Evolutionary conservation across 1,140 invertebrate species (phyloP).

Genomic region (Rhagoletis zephyria): DNA sequence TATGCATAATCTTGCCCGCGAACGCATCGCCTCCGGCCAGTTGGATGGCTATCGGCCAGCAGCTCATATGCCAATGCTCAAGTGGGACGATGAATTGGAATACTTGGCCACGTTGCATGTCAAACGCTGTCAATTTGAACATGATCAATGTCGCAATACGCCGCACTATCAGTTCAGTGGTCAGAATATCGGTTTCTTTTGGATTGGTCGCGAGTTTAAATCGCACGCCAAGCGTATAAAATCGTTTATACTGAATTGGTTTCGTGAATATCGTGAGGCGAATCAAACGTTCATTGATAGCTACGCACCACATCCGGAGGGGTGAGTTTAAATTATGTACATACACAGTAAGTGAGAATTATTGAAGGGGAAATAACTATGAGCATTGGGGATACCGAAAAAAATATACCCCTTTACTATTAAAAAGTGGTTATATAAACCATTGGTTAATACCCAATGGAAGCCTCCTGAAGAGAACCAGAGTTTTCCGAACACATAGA

Average conservation of each 20-base stretch:
- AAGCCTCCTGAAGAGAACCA: too few species aligned
- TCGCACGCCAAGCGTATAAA: conserved; percentile 69
- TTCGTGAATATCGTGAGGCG: conserved; percentile 66
- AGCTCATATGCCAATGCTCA: conserved; percentile 64
- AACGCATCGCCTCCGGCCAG: conserved; percentile 63
- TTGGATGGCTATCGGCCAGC: conserved; percentile 64
- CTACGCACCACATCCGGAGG: conserved; percentile 64
- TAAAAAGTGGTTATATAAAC: too few species aligned
- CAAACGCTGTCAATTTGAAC: conserved; percentile 65
- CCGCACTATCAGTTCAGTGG: conserved; percentile 63
- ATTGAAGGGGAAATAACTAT: too few species aligned
- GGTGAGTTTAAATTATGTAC: conserved; percentile 59
- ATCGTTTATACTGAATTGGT: conserved; percentile 69
- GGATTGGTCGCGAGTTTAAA: conserved; percentile 68
- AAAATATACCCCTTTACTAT: too few species aligned
- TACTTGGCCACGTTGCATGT: conserved; percentile 66
- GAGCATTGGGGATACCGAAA: too few species aligned
- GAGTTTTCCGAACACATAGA: too few species aligned
- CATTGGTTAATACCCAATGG: too few species aligned
- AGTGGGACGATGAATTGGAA: conserved; percentile 69
- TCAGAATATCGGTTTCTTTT: conserved; percentile 70
- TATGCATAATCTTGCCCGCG: conserved; percentile 68
- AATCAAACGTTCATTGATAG: conserved; percentile 67
- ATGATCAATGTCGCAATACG: conserved; percentile 69
- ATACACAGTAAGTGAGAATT: too few species aligned